Conservation (phyloP, 2,888 invertebrate species). For the Tipula vernalis region DNA sequence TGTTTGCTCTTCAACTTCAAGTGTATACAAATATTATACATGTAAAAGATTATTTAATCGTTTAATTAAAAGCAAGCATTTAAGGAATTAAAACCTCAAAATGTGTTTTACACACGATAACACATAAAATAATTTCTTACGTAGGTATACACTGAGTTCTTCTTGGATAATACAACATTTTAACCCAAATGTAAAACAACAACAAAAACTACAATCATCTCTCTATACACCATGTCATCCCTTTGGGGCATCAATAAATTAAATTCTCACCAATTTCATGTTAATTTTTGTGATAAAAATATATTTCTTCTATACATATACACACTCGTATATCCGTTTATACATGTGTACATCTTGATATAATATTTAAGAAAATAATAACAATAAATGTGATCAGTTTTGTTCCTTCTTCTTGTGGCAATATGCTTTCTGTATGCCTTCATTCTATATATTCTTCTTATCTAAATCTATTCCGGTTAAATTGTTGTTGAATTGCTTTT, state of each 20-base stretch:
- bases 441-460: background rate
- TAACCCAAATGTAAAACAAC: background rate
- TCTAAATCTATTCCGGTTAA: background rate
- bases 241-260: background rate
- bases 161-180: background rate
- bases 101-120: background rate
- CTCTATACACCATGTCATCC: background rate
- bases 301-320: background rate
- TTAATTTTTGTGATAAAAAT: background rate
- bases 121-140: background rate
- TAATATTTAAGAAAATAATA: background rate
- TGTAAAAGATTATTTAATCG: background rate
- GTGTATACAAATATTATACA: background rate
- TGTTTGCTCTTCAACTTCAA: background rate
- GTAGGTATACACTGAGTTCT: background rate
- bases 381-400: background rate
- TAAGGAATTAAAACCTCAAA: background rate
- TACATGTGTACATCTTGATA: background rate
- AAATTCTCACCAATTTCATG: slow-evolving; percentile 4
- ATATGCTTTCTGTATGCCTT: background rate
- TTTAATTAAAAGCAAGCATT: background rate
- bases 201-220: background rate
- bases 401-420: background rate
- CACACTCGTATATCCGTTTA: too few relatives aligned
- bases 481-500: background rate